Conservation (phyloP, 2,888 invertebrate species). For the Microctonus aethiopoides region DNA sequence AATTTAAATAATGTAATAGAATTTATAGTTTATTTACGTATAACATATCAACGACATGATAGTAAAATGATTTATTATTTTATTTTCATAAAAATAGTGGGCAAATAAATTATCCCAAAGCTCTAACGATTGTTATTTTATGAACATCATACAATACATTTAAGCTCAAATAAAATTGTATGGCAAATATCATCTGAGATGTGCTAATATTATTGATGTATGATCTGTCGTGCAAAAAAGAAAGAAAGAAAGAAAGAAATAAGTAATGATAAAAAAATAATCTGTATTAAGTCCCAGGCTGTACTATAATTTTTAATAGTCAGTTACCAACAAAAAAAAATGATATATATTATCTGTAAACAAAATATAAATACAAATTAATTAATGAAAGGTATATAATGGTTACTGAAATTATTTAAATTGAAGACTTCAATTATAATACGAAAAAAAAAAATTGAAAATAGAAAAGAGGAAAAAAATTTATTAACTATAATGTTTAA, state of each 20-base stretch:
- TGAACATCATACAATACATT: neutral
- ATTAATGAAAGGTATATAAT: constrained; percentile 43
- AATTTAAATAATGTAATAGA: neutral
- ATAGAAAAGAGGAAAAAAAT: constrained; percentile 9
- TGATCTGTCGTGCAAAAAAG: constrained; percentile 20
- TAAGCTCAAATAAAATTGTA: neutral
- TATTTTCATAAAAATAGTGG: neutral
- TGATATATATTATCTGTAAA: constrained; percentile 56
- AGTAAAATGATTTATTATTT: neutral
- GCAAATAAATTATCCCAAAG: neutral
- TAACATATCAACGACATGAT: neutral
- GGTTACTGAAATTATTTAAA: constrained; percentile 41
- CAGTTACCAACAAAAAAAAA: constrained; percentile 53
- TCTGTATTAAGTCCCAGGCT: constrained; percentile 58
- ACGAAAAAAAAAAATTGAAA: constrained; percentile 19
- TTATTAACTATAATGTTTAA: constrained; percentile 35
- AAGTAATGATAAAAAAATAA: neutral
- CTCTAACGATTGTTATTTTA: neutral
- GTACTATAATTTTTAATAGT: constrained; percentile 64
- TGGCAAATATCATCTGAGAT: too few relatives aligned
- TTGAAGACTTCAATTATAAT: constrained; percentile 44
- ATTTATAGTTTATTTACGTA: neutral
- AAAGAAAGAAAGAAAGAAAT: too few relatives aligned
- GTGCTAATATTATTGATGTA: neutral
- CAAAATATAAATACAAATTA: constrained; percentile 58